Base-by-base conservation (phyloP, 2,888 invertebrate genomes). In the Cryptophagus acutangulus region DNA sequence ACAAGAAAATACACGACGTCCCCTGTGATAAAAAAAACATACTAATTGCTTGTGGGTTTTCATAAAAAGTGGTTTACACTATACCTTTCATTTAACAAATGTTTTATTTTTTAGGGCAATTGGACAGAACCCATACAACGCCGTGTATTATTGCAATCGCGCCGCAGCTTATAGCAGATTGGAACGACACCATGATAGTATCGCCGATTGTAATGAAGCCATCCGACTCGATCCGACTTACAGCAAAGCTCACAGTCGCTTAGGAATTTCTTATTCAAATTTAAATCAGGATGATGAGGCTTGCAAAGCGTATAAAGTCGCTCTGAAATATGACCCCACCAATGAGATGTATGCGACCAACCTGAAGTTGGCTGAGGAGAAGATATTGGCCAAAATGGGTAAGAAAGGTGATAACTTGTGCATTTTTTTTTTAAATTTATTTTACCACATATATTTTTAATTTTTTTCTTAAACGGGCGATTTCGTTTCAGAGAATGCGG, bases 111-210 rank as follows among this genome's bases (percentile, higher is more conserved):
- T 65, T 52, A 85, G 89, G 57, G 96, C 97, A 8, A 90, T 99
- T 50, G 77, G 82, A 56, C 72, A 92, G 41, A 90, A 95, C 66
- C 81, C 84, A 15, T 78, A 78, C 46, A 96, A 96, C 73, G 86
- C 96, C 1, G 90, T 97, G 17, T 97, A 87, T 71, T 97, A 89
- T 68, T 95, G 96, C 68, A 99, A 99, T 67, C 81, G 97, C 52
- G 99, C 97, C 31, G 97, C 97, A 1, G 94, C 95, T 1, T 85
- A 87, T 66, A 94, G 88, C 63, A 91, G 93, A 63, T 71, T 95
- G 50, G 86, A 86, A 34, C 82, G 88, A 59, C 85, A 91, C 61
- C 77, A 82, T 40, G 76, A 81, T 45, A 92, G 95, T 8, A 84
- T 97, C 37, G 80, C 82, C 37, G 97, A 99, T 70, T 96, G 95